Percentiles rank a stretch among this genome's conserved stretches.
Evolutionary conservation across 1,140 invertebrate genomes (phyloP).

Genomic region (Heliconius hewitsoni): DNA sequence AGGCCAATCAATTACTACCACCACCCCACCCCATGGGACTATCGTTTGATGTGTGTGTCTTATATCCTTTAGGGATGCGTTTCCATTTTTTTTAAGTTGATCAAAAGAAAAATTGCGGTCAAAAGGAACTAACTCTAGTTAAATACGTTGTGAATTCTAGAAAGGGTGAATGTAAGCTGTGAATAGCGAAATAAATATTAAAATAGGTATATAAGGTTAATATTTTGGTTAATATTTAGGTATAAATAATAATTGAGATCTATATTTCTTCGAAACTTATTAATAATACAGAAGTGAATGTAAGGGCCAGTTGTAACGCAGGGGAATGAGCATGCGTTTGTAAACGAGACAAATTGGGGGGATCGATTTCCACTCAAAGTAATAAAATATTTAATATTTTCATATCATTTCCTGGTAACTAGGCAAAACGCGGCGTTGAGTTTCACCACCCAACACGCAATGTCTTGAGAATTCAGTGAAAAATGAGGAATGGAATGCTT

Average conservation of each 20-base stretch:
- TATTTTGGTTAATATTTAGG: no score
- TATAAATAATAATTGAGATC: no score
- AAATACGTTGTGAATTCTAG: neutral
- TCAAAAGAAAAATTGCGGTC: slow-evolving; percentile 16
- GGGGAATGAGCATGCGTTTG: no score
- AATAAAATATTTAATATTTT: neutral
- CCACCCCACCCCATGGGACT: slow-evolving; percentile 18
- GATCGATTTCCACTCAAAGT: no score
- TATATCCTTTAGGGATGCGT: slow-evolving; percentile 10
- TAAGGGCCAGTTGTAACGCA: no score
- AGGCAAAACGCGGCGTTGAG: no score
- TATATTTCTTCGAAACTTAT: no score
- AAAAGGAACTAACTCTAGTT: neutral
- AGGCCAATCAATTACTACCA: slow-evolving; percentile 31
- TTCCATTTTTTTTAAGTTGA: slow-evolving; percentile 21
- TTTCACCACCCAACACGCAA: no score
- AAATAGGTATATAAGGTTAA: no score
- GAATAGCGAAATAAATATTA: no score
- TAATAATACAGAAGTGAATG: no score
- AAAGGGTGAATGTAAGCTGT: neutral
- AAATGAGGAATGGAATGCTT: neutral
- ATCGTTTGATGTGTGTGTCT: slow-evolving; percentile 12
- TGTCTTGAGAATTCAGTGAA: neutral
- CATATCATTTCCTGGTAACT: neutral
- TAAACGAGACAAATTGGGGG: no score